Evolutionary conservation across 1,140 invertebrate species (phyloP).

Genomic region (Apis laboriosa): DNA sequence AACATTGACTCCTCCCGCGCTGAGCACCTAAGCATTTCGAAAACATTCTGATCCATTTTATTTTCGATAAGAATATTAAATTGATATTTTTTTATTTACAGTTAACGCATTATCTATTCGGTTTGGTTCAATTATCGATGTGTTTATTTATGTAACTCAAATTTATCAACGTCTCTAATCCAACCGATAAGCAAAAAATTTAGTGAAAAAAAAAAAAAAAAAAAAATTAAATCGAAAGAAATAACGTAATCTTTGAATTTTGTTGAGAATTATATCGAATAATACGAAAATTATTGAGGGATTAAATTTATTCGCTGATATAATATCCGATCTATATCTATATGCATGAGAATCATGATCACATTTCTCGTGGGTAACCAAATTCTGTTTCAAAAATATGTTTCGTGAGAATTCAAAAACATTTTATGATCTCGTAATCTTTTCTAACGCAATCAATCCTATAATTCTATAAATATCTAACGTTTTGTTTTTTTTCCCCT

Average conservation of each 20-base stretch:
- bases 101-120: background rate
- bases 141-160: background rate
- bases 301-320: conserved; percentile 48
- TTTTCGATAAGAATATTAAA: background rate
- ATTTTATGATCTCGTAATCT: conserved; percentile 7
- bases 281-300: background rate
- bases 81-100: background rate
- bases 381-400: conserved; percentile 25
- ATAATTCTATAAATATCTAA: background rate
- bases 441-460: background rate
- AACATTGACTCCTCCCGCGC: conserved; percentile 80
- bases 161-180: background rate
- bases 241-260: background rate
- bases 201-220: background rate
- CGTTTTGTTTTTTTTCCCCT: background rate
- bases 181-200: background rate
- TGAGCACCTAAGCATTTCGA: conserved; percentile 72
- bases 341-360: conserved; percentile 19
- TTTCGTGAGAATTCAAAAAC: background rate
- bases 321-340: conserved; percentile 38
- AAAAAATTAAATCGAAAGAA: background rate
- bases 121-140: background rate
- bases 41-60: conserved; percentile 68
- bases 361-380: conserved; percentile 24
- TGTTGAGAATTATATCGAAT: background rate